Evolutionary conservation across 2,113 vertebrate genomes (phyloP), one percentile per base, ranked within the genome.

Genomic region (Elaphurus davidianus): DNA sequence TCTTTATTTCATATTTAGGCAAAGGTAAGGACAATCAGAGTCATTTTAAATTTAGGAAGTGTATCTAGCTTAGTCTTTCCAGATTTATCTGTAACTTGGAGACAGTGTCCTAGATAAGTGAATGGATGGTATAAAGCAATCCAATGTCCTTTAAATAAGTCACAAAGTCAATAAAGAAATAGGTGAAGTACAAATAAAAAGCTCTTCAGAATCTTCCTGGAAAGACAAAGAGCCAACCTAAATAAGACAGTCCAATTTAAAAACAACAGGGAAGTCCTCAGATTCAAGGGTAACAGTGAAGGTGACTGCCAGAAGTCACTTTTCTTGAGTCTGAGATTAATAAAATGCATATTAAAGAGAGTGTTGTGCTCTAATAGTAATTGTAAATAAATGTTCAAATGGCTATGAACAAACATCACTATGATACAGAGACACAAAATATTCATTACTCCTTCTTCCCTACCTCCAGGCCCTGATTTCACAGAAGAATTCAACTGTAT

Each of bases 141-240:
- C 28, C n/a, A 59, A 16, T 52, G 89, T 57, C 95, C 81, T 85
- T 67, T 90, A 96, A 95, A 97, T 98, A 98, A 98, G 97, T 98
- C 90, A 97, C 86, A 62, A 91, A 91, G 89, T 79, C 86, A 36
- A 25, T 96, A 87, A 83, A 50, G 43, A 96, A 97, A 87, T 14
- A 94, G 91, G 59, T 81, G 10, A 95, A 90, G 62, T 67, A 83
- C 23, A 78, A 86, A 91, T 90, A 83, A 98, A 87, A 85, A 92
- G n/a, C 25, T 76, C n/a, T 54, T 84, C 47, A 59, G 57, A 95
- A 81, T 82, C 45, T 59, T 94, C 55, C 47, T 57, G n/a, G 94
- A 95, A 82, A 94, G 89, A 95, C 47, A 95, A 84, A 87, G 76
- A 87, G 64, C 13, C 64, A 87, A 67, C 78, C 87, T 74, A 94